A percentile compares a stretch with the other conserved stretches of the same genome.
phyloP scores from a whole-genome alignment of 2,797 vertebrate genomes.

The Channa striata region DNA sequence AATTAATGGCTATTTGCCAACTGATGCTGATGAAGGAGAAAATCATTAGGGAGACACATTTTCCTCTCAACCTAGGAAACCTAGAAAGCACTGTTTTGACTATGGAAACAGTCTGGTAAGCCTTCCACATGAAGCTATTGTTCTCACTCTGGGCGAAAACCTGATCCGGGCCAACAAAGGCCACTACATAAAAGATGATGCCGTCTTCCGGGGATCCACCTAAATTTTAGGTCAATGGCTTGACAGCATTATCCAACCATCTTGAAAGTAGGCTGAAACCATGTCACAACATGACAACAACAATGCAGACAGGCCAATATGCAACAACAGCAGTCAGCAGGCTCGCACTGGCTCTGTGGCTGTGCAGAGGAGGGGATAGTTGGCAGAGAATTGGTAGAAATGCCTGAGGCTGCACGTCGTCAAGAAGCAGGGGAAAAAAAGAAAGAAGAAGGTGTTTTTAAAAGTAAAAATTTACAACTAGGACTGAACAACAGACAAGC shows the following conservation, averaged over 20 bases:
- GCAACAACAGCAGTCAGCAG: constrained; percentile 39
- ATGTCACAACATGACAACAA: constrained; percentile 62
- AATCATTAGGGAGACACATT: constrained; percentile 61
- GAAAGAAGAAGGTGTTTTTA: constrained; percentile 2
- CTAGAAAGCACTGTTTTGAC: constrained; percentile 27
- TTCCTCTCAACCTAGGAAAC: constrained; percentile 38
- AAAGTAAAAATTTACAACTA: constrained; percentile 5
- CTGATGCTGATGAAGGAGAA: constrained; percentile 68
- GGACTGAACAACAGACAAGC: constrained; percentile 12
- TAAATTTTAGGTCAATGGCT: constrained; percentile 69
- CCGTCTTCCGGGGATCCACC: constrained; percentile 31
- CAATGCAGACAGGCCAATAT: constrained; percentile 37
- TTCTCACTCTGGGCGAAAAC: constrained; percentile 12
- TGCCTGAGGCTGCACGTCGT: constrained; percentile 29
- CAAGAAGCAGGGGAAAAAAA: constrained; percentile 20
- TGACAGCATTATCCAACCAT: constrained; percentile 62
- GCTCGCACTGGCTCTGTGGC: constrained; percentile 35
- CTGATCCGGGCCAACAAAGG: constrained; percentile 33
- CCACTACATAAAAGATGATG: constrained; percentile 49
- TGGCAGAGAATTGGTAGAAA: constrained; percentile 52
- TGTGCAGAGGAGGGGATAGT: constrained; percentile 43
- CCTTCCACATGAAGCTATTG: constrained; percentile 32
- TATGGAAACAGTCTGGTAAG: constrained; percentile 33
- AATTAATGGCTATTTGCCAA: constrained; percentile 80
- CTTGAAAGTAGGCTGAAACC: constrained; percentile 60